These are phyloP conservation scores for Chloroclystis v-ata DNA, from an alignment of 2,888 invertebrate genomes.

Conservation along the genomic window DNA sequence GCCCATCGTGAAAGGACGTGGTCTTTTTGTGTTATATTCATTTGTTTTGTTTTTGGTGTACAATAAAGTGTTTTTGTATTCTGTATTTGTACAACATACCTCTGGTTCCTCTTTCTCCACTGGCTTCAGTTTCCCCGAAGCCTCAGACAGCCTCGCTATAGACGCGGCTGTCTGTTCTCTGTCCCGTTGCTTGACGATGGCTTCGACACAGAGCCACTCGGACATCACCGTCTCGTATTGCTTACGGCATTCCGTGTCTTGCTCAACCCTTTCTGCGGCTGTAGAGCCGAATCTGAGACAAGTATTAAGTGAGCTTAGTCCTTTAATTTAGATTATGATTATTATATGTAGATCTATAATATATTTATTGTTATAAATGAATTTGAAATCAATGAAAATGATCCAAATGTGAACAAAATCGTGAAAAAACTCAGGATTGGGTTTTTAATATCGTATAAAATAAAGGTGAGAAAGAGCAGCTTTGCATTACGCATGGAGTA, in stretches of 20 bases:
- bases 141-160: conserved; percentile 89
- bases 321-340: neutral
- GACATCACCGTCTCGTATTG: conserved; percentile 95
- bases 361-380: too few species aligned
- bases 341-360: too few species aligned
- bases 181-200: conserved; percentile 90
- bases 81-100: conserved; percentile 35
- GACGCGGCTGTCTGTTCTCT: conserved; percentile 90
- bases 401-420: too few species aligned
- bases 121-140: conserved; percentile 73
- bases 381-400: too few species aligned
- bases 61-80: too few species aligned
- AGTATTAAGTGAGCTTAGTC: neutral
- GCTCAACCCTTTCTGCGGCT: conserved; percentile 79
- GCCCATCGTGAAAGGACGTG: too few species aligned
- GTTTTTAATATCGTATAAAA: too few species aligned
- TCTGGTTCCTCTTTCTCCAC: conserved; percentile 52
- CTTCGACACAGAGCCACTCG: conserved; percentile 96
- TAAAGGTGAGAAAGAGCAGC: too few species aligned
- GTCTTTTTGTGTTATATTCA: too few species aligned
- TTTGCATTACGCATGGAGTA: too few species aligned
- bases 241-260: conserved; percentile 83
- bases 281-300: conserved; percentile 82
- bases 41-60: too few species aligned
- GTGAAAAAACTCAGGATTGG: too few species aligned